Conservation (phyloP, 2,888 invertebrate species). For the Dolichomitus sp. region DNA sequence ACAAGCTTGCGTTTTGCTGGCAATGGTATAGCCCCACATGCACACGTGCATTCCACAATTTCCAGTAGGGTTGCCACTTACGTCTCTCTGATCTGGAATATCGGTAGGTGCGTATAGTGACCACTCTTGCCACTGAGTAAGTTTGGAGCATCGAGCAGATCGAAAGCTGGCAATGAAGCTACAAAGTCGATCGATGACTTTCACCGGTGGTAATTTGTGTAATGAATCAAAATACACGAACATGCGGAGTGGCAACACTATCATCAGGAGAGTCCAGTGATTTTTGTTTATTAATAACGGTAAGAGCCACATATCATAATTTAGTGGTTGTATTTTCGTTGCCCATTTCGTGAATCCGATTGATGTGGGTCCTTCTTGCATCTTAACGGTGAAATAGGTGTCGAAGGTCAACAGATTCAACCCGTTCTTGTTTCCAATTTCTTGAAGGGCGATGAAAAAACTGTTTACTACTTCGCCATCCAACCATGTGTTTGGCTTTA, state of each 20-base stretch:
- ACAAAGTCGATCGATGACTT: constrained; percentile 17
- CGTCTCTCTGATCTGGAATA: background rate
- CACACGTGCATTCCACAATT: constrained; percentile 43
- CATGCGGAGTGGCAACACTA: background rate
- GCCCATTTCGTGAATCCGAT: constrained; percentile 8
- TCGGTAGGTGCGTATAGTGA: background rate
- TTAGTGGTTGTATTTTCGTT: background rate
- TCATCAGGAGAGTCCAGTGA: constrained; percentile 11
- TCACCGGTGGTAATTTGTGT: background rate
- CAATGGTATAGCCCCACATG: constrained; percentile 35
- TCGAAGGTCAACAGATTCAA: constrained; percentile 12
- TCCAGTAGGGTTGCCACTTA: constrained; percentile 1
- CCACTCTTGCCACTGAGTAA: constrained; percentile 28
- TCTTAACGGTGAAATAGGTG: constrained; percentile 6
- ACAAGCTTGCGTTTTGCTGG: background rate
- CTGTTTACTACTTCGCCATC: constrained; percentile 16
- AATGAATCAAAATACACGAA: constrained; percentile 3
- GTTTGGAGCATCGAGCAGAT: background rate
- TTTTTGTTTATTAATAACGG: background rate
- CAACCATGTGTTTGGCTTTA: background rate
- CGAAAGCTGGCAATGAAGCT: constrained; percentile 27
- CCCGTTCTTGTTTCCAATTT: background rate
- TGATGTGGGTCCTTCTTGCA: background rate
- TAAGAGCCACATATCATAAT: constrained; percentile 21
- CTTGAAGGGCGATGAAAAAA: constrained; percentile 12